Base-by-base conservation (phyloP, 2,113 vertebrate genomes). In the Ardeotis arabs region DNA sequence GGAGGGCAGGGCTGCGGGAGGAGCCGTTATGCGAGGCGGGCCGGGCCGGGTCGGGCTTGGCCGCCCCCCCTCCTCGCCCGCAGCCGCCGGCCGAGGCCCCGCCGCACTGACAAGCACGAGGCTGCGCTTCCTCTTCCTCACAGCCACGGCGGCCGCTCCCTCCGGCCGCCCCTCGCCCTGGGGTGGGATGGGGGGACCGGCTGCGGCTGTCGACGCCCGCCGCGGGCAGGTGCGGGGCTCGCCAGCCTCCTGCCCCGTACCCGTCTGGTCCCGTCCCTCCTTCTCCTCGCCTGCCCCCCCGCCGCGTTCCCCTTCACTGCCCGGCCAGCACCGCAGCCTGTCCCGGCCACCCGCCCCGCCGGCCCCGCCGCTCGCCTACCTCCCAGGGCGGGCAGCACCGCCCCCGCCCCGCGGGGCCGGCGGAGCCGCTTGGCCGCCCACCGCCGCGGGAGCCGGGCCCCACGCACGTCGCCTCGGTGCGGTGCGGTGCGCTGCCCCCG, bases 121-220 rank as follows among this genome's bases (percentile, higher is more conserved):
- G 74, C 83, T 80, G 41, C 68, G 84, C 89, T 97, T 97, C 96
- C 97, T 97, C 96, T 96, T 96, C 89, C 97, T 95, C 96, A 45
- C 64, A 62, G 86, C 87, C 29, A 8, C 72, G 28, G 24, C 7
- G 29, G 52, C 47, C 24, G 45, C 56, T 76, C 41, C 41, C 13
- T 49, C 67, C 18, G 49, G 53, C 15, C 63, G 37, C 41, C 72
- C 29, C 59, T 41, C 27, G 12, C 45, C 31, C 49, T 4, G 8
- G 10, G 39, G 39, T 39, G 39, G 39, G 39, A 39, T 1, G 12
- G 52, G 41, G 55, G 44, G 4, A 63, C 22, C 69, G 28, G 12
- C 29, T 68, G 14, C 11, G 39, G 39, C 39, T 39, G 39, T 11
- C 39, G 39, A 39, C 39, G 41, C 23, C 23, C 35, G 14, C 39